Evolutionary conservation across 2,888 invertebrate species (phyloP), one percentile per base, ranked within the genome.

Genomic region (Branchipolynoe longqiensis): DNA sequence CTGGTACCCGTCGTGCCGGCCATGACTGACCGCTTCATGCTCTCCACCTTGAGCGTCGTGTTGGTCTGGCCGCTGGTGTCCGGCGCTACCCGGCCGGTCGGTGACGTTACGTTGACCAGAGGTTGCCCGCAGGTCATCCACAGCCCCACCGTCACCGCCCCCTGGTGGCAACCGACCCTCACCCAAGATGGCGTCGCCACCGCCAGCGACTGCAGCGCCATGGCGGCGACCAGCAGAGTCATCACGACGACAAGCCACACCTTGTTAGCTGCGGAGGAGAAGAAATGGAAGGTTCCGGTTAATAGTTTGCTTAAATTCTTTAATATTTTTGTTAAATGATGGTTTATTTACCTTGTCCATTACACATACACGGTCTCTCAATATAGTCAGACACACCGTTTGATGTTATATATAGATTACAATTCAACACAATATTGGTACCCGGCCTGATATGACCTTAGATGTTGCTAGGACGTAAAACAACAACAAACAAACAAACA

Each of bases 121-220:
- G 78, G 78, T 18, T 41, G 48, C 25, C 78, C 78, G 48, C 78
- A 78, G 1, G 54, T 48, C 48, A 54, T 78, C 78, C 78, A 78
- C 48, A 78, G 54, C 48, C 78, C 78, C 48, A 78, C 78, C 48
- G 78, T 78, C 28, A 78, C 25, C 48, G 48, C 25, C 25, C 78
- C 78, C 28, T 54, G 78, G 28, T 41, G 48, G 48, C 78, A 78
- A 6, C 78, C 48, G 8, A 78, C 78, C 25, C 78, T 41, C 28
- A 78, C 25, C 78, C 78, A 78, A 14, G 48, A 48, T 14, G 78
- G 78, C 31, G 78, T 31, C 31, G 54, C 78, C 25, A 78, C 78
- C 31, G 78, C 78, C 41, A 78, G 54, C 78, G 78, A 41, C 54
- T 78, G 78, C 78, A 78, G 54, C 31, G 78, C 78, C 78, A 78